phyloP scores from a whole-genome alignment of 2,113 vertebrate species.

The Craseonycteris thonglongyai region DNA sequence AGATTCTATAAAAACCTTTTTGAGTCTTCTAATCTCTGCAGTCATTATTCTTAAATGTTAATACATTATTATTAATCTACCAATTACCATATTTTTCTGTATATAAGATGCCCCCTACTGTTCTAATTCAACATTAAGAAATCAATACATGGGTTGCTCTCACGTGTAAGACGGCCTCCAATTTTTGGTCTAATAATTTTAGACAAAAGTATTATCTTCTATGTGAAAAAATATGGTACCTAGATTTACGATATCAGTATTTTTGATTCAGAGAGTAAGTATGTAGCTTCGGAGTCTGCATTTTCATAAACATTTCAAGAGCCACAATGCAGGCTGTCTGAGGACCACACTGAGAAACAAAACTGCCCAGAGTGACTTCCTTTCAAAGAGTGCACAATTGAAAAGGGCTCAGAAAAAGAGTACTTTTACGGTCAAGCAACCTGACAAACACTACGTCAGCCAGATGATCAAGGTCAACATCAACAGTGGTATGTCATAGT shows the following conservation, averaged over 20 bases:
- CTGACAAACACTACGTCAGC: neutral
- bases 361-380: neutral
- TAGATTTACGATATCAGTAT: neutral
- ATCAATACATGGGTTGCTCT: too few relatives aligned
- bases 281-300: neutral
- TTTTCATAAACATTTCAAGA: neutral
- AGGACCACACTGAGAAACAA: accelerated
- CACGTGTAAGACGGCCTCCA: too few relatives aligned
- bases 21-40: neutral
- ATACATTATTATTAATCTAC: neutral
- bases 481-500: neutral
- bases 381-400: neutral
- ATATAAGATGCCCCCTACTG: too few relatives aligned
- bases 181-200: too few relatives aligned
- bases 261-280: neutral
- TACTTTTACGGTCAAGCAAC: too few relatives aligned
- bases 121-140: too few relatives aligned
- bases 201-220: too few relatives aligned
- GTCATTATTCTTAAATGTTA: neutral
- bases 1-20: neutral
- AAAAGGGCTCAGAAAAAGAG: neutral
- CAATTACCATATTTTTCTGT: too few relatives aligned
- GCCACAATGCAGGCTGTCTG: neutral
- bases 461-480: neutral
- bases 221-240: too few relatives aligned